Base-by-base conservation (phyloP, 1,140 invertebrate species). In the Meteorus sp. region DNA sequence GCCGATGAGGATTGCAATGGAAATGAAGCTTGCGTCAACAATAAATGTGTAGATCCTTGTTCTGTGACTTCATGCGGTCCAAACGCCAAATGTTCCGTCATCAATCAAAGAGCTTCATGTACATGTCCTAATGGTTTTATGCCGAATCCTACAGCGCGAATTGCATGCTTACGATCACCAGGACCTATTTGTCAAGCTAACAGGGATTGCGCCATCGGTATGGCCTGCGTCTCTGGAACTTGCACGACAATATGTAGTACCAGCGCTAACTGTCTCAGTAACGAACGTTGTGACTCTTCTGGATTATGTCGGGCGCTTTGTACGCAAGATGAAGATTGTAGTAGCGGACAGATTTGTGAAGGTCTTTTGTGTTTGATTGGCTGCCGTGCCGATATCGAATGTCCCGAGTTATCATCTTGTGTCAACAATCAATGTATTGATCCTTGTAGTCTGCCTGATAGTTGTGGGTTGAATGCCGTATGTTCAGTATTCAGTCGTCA, bases 1-100 rank as follows among this genome's bases (percentile, higher is more conserved):
- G 85, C 86, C 8, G 91, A 95, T 68, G 89, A 92, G 64, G 93
- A 95, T 73, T 96, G 94, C 73, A 87, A 88, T 64, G 86, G 86
- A 4, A 89, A 87, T 35, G 89, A 94, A 74, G 85, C 89, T 0
- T 95, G 93, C 63, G 79, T 87, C 63, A 85, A 86, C 44, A 92
- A 93, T 71, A 86, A 86, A 62, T 94, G 93, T 66, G 79, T 85
- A 5, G 89, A 93, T 76, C 92, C 92, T 0, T 96, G 93, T 66
- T 73, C 82, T 20, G 82, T 84, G 8, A 87, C 84, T 65, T 89
- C 90, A 9, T 95, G 92, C 69, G 92, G 92, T 33, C 89, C 91
- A 3, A 93, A 94, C 70, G 89, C 92, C 1, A 77, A 86, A 19
- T 94, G 92, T 66, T 85, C 88, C 1, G 90, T 92, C 0, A 83